phyloP scores from a whole-genome alignment of 2,113 vertebrate genomes.

The Nesogale talazaci region DNA sequence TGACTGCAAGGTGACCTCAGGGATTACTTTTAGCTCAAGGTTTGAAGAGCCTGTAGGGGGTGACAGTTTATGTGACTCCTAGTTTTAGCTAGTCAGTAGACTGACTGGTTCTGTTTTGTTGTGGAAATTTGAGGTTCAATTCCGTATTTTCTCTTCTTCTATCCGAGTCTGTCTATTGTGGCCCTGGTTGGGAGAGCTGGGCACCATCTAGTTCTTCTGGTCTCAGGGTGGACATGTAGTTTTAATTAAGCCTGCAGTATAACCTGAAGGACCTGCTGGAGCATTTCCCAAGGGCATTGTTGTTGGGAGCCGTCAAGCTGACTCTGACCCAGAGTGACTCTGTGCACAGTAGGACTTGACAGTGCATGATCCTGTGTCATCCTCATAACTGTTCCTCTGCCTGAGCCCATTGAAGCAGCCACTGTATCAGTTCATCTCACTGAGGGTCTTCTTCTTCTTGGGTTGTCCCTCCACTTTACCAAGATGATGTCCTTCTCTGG shows the following conservation, averaged over 20 bases:
- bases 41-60: neutral
- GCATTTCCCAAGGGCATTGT: neutral
- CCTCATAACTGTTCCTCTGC: too few relatives aligned
- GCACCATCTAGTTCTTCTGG: neutral
- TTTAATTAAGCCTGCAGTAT: neutral
- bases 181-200: neutral
- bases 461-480: neutral
- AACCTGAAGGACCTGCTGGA: neutral
- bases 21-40: neutral
- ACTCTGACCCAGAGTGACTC: too few relatives aligned
- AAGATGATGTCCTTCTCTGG: too few relatives aligned
- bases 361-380: too few relatives aligned
- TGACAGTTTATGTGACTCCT: neutral
- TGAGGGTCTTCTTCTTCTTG: too few relatives aligned
- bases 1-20: neutral
- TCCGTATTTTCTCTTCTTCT: neutral
- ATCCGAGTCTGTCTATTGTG: neutral
- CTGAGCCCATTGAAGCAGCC: too few relatives aligned
- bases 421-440: too few relatives aligned
- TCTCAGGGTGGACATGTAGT: neutral
- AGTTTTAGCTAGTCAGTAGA: neutral
- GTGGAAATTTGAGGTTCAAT: neutral
- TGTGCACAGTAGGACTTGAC: too few relatives aligned
- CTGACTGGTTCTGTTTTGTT: neutral
- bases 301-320: too few relatives aligned